Percentiles rank a stretch among this genome's conserved stretches.
These are phyloP conservation scores for Pseudorhiza aurosa DNA, from an alignment of 30 jellyfish, hydroid and myxozoan genomes.

Conservation along the genomic window DNA sequence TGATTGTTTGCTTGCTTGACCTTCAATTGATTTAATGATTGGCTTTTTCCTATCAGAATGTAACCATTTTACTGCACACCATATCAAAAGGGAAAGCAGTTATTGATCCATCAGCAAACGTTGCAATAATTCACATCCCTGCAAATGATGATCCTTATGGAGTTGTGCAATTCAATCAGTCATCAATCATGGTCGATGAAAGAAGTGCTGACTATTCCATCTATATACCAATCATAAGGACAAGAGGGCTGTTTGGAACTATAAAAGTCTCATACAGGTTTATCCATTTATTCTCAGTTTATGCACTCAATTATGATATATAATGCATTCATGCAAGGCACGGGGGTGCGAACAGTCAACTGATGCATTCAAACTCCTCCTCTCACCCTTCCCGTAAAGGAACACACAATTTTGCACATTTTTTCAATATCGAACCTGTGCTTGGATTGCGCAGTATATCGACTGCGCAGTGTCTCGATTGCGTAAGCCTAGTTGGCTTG, in stretches of 20 bases:
- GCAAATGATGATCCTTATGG: slow-evolving; percentile 93
- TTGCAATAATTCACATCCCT: slow-evolving; percentile 43
- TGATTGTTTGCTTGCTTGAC: too few relatives aligned
- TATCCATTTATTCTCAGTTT: too few relatives aligned
- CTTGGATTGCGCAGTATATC: too few relatives aligned
- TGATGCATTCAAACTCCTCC: too few relatives aligned
- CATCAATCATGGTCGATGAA: slow-evolving; percentile 56
- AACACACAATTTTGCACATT: too few relatives aligned
- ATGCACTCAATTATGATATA: too few relatives aligned
- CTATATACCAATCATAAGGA: slow-evolving; percentile 39
- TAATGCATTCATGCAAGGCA: too few relatives aligned
- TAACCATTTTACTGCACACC: neutral
- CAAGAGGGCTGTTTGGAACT: slow-evolving; percentile 78
- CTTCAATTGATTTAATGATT: neutral
- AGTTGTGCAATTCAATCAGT: slow-evolving; percentile 50
- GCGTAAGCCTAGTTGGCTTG: too few relatives aligned
- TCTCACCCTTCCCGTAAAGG: too few relatives aligned
- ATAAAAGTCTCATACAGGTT: slow-evolving; percentile 71
- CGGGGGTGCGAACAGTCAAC: too few relatives aligned
- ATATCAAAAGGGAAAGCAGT: slow-evolving; percentile 73
- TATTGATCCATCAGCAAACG: slow-evolving; percentile 29
- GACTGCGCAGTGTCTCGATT: too few relatives aligned
- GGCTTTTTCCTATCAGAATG: slow-evolving; percentile 11
- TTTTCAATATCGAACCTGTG: too few relatives aligned
- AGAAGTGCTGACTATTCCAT: slow-evolving; percentile 15